phyloP scores from a whole-genome alignment of 2,113 vertebrate genomes.

The Bostrychus sinensis region DNA sequence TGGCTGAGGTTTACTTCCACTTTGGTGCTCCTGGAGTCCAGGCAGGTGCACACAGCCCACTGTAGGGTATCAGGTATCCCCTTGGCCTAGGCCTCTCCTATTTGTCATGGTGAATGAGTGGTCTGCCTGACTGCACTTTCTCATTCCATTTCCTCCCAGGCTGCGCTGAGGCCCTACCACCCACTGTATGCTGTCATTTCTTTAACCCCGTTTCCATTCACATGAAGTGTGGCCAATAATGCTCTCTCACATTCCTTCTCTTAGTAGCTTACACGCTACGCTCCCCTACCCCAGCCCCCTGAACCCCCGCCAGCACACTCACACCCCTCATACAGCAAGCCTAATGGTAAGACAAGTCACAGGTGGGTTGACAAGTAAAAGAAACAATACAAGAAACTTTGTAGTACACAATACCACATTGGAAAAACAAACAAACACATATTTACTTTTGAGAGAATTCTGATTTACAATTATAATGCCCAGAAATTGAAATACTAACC shows the following conservation, averaged over 20 bases:
- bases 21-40: slow-evolving; percentile 50
- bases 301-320: not conserved
- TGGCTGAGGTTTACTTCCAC: slow-evolving; percentile 65
- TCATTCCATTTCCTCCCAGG: slow-evolving; percentile 79
- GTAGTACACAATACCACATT: not conserved
- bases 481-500: slow-evolving; percentile 61
- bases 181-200: slow-evolving; percentile 79
- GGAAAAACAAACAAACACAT: not conserved
- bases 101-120: slow-evolving; percentile 82
- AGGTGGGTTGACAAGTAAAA: slow-evolving; percentile 18
- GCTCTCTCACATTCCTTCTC: slow-evolving; percentile 76
- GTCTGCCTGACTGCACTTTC: slow-evolving; percentile 80
- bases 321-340: slow-evolving; percentile 20
- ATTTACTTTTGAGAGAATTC: not conserved
- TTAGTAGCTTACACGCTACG: slow-evolving; percentile 72
- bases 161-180: slow-evolving; percentile 73
- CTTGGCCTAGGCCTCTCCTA: slow-evolving; percentile 73
- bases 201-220: slow-evolving; percentile 75
- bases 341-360: slow-evolving; percentile 47
- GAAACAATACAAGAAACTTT: slow-evolving; percentile 6
- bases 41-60: slow-evolving; percentile 74
- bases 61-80: slow-evolving; percentile 77
- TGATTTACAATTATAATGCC: slow-evolving; percentile 18
- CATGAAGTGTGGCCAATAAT: slow-evolving; percentile 79
- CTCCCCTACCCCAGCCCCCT: slow-evolving; percentile 34